phyloP scores from a whole-genome alignment of 1,140 invertebrate genomes.

The Mycetomoellerius zeteki region DNA sequence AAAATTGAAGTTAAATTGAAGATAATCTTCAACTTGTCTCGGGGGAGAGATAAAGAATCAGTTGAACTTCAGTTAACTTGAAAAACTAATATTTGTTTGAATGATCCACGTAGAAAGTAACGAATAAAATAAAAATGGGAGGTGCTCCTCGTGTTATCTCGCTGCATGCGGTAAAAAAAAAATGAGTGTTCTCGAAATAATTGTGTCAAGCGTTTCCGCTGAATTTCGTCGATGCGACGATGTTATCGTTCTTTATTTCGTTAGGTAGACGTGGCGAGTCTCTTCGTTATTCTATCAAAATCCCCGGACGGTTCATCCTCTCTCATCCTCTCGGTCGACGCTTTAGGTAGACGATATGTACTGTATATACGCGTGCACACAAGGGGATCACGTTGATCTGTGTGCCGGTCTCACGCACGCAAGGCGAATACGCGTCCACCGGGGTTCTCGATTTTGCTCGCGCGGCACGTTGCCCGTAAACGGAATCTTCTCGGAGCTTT shows the following conservation, averaged over 20 bases:
- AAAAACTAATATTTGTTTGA: constrained; percentile 12
- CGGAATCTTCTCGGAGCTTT: constrained; percentile 76
- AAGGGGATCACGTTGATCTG: constrained; percentile 44
- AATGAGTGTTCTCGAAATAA: constrained; percentile 28
- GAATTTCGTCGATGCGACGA: constrained; percentile 52
- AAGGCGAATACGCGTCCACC: constrained; percentile 70
- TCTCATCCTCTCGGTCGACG: constrained; percentile 13
- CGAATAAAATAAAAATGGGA: not conserved
- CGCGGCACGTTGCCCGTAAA: constrained; percentile 77
- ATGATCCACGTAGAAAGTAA: not conserved
- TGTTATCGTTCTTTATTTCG: constrained; percentile 53
- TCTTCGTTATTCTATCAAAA: constrained; percentile 65
- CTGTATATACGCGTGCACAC: constrained; percentile 19
- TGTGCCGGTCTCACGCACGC: constrained; percentile 70
- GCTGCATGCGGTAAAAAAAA: not conserved
- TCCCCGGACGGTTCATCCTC: constrained; percentile 56
- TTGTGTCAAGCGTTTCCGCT: constrained; percentile 56
- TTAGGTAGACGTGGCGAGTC: constrained; percentile 38
- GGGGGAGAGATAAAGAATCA: constrained; percentile 8
- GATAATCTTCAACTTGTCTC: constrained; percentile 25
- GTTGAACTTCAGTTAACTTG: not conserved
- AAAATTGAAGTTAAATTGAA: not conserved
- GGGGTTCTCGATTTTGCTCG: constrained; percentile 71
- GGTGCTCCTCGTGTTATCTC: not conserved
- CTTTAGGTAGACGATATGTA: constrained; percentile 40